Base-by-base conservation (phyloP, 2,888 invertebrate species). In the Dynastes grantii region DNA sequence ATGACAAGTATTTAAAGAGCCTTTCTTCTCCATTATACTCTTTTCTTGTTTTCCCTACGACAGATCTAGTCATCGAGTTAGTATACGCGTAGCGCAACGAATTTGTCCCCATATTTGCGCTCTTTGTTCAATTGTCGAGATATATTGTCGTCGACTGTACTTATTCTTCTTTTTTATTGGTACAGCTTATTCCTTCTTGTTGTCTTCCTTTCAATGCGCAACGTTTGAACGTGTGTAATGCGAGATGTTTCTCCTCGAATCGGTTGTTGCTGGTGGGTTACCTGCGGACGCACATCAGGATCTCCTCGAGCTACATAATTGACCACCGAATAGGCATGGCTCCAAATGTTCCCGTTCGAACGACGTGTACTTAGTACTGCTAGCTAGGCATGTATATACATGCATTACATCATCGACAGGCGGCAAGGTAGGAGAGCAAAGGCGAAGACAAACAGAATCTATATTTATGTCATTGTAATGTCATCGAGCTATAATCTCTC, bases 401-500 rank as follows among this genome's bases (percentile, higher is more conserved):
- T 53, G 1, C 2, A 53, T 53, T 53, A 53, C 53, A 53, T 53
- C 53, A 53, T 53, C n/a, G n/a, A 16, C 45, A 1, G 6, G 5
- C 16, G 13, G 53, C n/a, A 4, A 53, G 53, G 53, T 53, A 53
- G 32, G 32, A 37, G 11, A n/a, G n/a, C n/a, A 16, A n/a, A 16
- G n/a, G n/a, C n/a, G 83, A 86, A 88, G 87, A 88, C 88, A 88
- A 87, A 88, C 87, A 86, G 84, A 85, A 83, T 84, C 86, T 87
- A 88, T 87, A 88, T 88, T 88, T 88, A 87, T 88, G 88, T 88
- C 88, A 88, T 88, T 87, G 87, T 87, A 87, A 87, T 87, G 88
- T 88, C 87, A 87, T 87, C 87, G 85, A 80, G 83, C 81, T 81
- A 81, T 82, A 83, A 82, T 82, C 83, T 86, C 84, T 84, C 87